phyloP scores from a whole-genome alignment of 2,113 vertebrate genomes.

The Hyperoodon ampullatus region DNA sequence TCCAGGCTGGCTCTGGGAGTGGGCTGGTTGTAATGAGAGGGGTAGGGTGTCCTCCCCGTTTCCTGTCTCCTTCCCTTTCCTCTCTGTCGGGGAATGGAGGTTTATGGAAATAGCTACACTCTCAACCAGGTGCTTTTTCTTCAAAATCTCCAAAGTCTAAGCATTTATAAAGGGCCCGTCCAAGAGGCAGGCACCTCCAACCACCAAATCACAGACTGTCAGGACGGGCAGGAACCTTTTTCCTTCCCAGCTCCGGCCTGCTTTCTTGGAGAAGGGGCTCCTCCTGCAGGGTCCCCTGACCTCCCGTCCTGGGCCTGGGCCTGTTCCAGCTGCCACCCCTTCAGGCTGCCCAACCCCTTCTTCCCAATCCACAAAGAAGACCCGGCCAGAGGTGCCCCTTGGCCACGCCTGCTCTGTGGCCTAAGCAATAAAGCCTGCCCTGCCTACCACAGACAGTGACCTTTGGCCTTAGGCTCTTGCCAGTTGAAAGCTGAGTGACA shows the following conservation, averaged over 20 bases:
- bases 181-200: not conserved
- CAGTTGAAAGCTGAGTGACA: slow-evolving; percentile 50
- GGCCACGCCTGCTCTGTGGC: slow-evolving; percentile 70
- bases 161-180: slow-evolving; percentile 9
- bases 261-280: not conserved
- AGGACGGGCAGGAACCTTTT: not conserved
- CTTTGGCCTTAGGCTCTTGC: slow-evolving; percentile 81
- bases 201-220: slow-evolving; percentile 22
- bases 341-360: not conserved
- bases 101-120: slow-evolving; percentile 51
- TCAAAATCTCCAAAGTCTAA: slow-evolving; percentile 44
- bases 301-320: not conserved
- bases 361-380: slow-evolving; percentile 21
- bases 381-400: slow-evolving; percentile 14
- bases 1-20: slow-evolving; percentile 8
- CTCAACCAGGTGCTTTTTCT: slow-evolving; percentile 64
- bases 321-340: not conserved
- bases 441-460: slow-evolving; percentile 70
- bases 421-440: slow-evolving; percentile 85
- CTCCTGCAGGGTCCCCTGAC: not conserved
- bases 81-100: slow-evolving; percentile 9
- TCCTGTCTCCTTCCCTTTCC: not conserved
- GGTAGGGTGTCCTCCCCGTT: not conserved
- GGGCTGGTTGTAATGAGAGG: not conserved
- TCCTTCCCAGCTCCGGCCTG: not conserved